phyloP scores from a whole-genome alignment of 2,113 vertebrate species.

The Acrocephalus kingi region DNA sequence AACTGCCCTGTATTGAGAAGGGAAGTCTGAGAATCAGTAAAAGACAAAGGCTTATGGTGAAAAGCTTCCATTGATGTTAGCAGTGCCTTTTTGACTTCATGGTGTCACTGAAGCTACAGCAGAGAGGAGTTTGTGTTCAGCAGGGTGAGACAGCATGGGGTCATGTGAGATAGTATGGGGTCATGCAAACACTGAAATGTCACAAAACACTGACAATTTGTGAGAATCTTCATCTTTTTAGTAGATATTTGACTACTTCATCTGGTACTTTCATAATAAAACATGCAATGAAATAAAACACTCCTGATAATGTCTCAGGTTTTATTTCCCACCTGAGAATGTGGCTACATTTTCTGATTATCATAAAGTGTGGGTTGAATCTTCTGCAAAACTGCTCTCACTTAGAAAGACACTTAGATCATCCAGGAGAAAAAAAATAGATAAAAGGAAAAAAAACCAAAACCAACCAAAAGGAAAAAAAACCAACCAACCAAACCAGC shows the following conservation, averaged over 20 bases:
- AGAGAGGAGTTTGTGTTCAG: background rate
- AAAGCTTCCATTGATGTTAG: background rate
- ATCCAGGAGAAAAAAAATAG: background rate
- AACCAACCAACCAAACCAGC: background rate
- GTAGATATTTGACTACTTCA: background rate
- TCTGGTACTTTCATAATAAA: background rate
- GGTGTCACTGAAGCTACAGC: background rate
- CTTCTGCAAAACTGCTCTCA: background rate
- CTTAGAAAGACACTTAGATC: background rate
- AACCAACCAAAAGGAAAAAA: no score
- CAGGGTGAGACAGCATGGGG: background rate
- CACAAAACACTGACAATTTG: background rate
- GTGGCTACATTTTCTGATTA: background rate
- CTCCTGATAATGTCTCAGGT: background rate
- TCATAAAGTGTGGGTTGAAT: background rate
- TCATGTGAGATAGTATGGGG: background rate
- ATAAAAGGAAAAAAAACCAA: background rate
- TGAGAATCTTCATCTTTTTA: background rate
- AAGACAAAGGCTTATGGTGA: background rate
- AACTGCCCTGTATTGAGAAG: background rate
- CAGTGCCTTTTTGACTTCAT: background rate
- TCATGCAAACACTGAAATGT: background rate
- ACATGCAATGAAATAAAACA: background rate
- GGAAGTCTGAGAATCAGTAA: background rate
- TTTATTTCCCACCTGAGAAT: constrained; percentile 1